Evolutionary conservation across 2,113 vertebrate species (phyloP), one percentile per base, ranked within the genome.

Genomic region (Hippocampus barbouri): DNA sequence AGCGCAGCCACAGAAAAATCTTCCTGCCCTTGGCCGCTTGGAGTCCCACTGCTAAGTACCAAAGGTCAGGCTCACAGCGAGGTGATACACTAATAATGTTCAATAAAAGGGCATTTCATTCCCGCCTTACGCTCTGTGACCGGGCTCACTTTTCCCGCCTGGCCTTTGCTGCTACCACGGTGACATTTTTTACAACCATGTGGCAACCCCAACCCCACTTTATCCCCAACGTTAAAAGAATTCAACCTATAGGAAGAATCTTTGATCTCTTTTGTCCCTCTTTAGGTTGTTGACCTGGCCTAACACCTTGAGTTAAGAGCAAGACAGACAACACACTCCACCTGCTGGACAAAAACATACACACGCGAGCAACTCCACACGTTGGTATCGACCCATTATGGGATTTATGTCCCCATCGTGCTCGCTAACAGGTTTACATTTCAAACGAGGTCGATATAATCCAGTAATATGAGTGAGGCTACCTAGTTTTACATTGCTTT

Each of bases 41-140:
- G 77, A 88, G 83, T 15, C 76, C 72, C 54, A 66, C 79, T 84
- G 85, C 73, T 69, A 90, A 90, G 87, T 86, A 84, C 66, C 75
- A 41, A 71, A 47, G 66, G 74, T 78, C 76, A 79, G 71, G 62
- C 82, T 85, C 68, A 85, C 90, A 86, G 80, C 51, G 75, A 89
- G 80, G 82, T 88, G 89, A 83, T 61, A 85, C 79, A 78, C 83
- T 86, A 90, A 92, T 88, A 84, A 87, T 86, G 5, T 79, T 86
- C 84, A 85, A 87, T 86, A 92, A 90, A 88, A 81, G 76, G 77
- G 68, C 78, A 70, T 79, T 89, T 89, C 76, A 86, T 86, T 91
- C 87, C 80, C 90, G 89, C 89, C 81, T 79, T 69, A 66, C 76
- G 45, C 76, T 79, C 76, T 72, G 79, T 72, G 80, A 80, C 74